Evolutionary conservation across 2,113 vertebrate species (phyloP).

Genomic region (Megaleporinus macrocephalus): DNA sequence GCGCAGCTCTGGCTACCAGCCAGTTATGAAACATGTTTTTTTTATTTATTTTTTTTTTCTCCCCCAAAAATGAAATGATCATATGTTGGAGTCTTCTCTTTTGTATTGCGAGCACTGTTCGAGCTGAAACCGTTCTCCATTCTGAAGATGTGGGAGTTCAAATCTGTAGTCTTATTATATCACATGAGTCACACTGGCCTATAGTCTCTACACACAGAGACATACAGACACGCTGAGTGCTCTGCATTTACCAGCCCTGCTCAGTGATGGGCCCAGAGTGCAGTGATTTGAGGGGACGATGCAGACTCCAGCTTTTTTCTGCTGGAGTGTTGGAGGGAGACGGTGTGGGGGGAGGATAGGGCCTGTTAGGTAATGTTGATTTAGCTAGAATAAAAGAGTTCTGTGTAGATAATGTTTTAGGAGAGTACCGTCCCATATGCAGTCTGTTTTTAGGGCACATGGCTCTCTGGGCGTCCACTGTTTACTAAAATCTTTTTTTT

Average conservation of each 20-base stretch:
- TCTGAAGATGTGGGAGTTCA: slow-evolving; percentile 43
- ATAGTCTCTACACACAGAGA: slow-evolving; percentile 16
- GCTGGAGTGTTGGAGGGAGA: slow-evolving; percentile 3
- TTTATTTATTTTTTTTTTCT: too few relatives aligned
- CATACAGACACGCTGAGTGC: background rate
- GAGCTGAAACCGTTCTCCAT: slow-evolving; percentile 9
- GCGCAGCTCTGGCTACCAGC: too few relatives aligned
- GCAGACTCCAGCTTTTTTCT: slow-evolving; percentile 23
- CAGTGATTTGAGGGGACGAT: slow-evolving; percentile 5
- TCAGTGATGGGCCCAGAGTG: slow-evolving; percentile 21
- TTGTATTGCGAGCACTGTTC: background rate
- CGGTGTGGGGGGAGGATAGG: background rate
- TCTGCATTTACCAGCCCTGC: slow-evolving; percentile 21
- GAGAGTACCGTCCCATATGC: background rate
- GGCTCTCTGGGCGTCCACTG: background rate
- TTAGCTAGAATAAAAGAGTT: slow-evolving; percentile 26
- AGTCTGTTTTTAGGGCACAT: background rate
- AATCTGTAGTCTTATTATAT: slow-evolving; percentile 39
- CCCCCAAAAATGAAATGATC: too few relatives aligned
- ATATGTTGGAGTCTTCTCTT: background rate
- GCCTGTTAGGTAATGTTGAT: slow-evolving; percentile 26
- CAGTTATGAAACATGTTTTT: too few relatives aligned
- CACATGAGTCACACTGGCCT: slow-evolving; percentile 43
- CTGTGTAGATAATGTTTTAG: slow-evolving; percentile 15
- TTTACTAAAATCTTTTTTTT: slow-evolving; percentile 20